Conservation (phyloP, 2,113 vertebrate genomes). For the Mustela lutreola region DNA sequence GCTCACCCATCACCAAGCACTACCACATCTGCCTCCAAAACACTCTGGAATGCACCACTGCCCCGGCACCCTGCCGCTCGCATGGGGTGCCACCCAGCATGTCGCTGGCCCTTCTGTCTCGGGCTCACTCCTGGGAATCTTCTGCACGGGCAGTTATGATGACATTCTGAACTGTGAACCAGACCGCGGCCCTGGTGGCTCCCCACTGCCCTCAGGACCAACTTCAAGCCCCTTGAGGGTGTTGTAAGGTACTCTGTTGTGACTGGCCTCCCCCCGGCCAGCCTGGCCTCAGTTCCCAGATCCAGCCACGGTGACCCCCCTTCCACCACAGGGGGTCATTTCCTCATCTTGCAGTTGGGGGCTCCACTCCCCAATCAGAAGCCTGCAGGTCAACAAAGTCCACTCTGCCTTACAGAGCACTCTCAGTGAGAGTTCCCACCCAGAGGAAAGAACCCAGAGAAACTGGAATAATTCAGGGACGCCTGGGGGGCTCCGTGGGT, state of each 20-base stretch:
- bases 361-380: not conserved
- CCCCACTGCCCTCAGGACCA: not conserved
- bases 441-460: not conserved
- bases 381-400: not conserved
- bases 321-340: not conserved
- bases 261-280: not conserved
- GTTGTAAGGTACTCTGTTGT: too few relatives aligned
- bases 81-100: not conserved
- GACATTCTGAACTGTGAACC: not conserved
- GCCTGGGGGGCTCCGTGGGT: too few relatives aligned
- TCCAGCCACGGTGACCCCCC: not conserved
- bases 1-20: not conserved
- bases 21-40: not conserved
- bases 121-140: not conserved
- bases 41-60: not conserved
- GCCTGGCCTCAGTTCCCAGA: not conserved
- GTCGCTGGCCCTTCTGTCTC: not conserved
- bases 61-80: not conserved
- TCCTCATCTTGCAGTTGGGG: not conserved
- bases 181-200: not conserved
- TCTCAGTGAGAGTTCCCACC: not conserved
- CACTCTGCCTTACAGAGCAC: not conserved
- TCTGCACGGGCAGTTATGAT: not conserved
- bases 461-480: not conserved
- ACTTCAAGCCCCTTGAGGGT: not conserved